A percentile compares a stretch with the other conserved stretches of the same genome.
phyloP scores from a whole-genome alignment of 2,888 invertebrate species.

The Tipula unca region DNA sequence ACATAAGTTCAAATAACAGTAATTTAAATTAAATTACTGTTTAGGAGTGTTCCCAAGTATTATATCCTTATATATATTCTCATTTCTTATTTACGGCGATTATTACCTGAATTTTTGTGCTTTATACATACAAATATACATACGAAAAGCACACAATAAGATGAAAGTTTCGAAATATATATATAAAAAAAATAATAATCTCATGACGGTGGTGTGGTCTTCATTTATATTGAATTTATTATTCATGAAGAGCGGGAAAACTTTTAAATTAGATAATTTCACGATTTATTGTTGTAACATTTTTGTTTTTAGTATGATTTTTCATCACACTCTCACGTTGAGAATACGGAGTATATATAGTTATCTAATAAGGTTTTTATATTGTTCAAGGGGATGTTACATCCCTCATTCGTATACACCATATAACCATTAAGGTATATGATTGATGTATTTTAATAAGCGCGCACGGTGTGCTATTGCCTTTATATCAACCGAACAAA shows the following conservation, averaged over 20 bases:
- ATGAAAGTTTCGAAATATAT: not conserved
- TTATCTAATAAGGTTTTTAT: not conserved
- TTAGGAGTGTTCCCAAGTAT: not conserved
- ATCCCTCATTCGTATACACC: not conserved
- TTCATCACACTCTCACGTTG: not conserved
- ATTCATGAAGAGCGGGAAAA: not conserved
- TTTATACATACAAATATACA: not conserved
- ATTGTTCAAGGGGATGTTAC: not conserved
- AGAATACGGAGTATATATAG: not conserved
- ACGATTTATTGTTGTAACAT: not conserved
- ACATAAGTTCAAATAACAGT: not conserved
- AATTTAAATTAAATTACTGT: not conserved
- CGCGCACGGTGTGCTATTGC: not conserved
- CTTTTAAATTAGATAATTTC: not conserved
- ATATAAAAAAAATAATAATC: not conserved
- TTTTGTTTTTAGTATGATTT: not conserved
- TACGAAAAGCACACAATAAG: not conserved
- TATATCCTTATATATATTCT: not conserved
- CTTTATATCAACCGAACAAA: no score
- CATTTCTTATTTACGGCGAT: not conserved
- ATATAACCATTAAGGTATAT: not conserved
- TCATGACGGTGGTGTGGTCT: not conserved
- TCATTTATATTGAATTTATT: not conserved
- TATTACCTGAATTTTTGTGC: not conserved
- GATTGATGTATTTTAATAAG: not conserved